Evolutionary conservation across 2,888 invertebrate genomes (phyloP).

Genomic region (Auanema freiburgensis): DNA sequence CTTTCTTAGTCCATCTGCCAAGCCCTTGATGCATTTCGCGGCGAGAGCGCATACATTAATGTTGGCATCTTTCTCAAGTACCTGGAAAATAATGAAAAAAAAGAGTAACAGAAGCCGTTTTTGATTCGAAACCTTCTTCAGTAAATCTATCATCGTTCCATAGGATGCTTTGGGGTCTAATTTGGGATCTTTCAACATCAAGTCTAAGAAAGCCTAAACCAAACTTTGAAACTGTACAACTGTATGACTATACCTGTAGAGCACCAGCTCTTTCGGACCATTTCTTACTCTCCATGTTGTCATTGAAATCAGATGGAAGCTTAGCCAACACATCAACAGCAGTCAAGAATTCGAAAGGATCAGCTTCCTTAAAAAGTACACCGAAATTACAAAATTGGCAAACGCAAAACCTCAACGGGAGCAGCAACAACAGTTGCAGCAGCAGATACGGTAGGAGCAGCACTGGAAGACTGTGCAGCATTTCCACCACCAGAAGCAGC

Average conservation of each 20-base stretch:
- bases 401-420: neutral
- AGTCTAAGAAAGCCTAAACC: conserved; percentile 11
- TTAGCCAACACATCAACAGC: conserved; percentile 90
- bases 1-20: conserved; percentile 84
- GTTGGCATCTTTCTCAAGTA: conserved; percentile 89
- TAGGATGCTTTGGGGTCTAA: conserved; percentile 85
- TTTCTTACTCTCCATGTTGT: conserved; percentile 85
- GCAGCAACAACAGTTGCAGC: neutral
- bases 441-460: conserved; percentile 10
- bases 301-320: conserved; percentile 91
- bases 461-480: conserved; percentile 16
- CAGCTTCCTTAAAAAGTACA: conserved; percentile 66
- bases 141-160: conserved; percentile 81
- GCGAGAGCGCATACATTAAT: conserved; percentile 87
- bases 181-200: conserved; percentile 77
- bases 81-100: conserved; percentile 68
- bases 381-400: neutral
- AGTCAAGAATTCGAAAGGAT: conserved; percentile 76
- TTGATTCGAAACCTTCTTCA: conserved; percentile 77
- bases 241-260: conserved; percentile 70
- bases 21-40: conserved; percentile 78
- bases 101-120: neutral
- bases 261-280: conserved; percentile 90
- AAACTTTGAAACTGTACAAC: neutral
- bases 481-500: conserved; percentile 6